A percentile compares a stretch with the other conserved stretches of the same genome.
Conservation (phyloP, 1,140 invertebrate species). For the Ostrea denselamellosa region DNA sequence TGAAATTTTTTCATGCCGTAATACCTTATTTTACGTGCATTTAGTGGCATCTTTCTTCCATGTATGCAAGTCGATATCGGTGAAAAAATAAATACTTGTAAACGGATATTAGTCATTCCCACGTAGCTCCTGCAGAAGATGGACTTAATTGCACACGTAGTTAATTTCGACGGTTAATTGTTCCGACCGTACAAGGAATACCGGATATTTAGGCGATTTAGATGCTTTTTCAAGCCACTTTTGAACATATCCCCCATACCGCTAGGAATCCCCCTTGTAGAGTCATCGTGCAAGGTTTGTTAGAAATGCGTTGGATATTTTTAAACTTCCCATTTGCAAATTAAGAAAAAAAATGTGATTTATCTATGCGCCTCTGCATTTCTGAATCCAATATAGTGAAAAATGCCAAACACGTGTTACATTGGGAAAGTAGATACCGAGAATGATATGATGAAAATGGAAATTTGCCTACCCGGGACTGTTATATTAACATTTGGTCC, state of each 20-base stretch:
- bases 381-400: slow-evolving; percentile 6
- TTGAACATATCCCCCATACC: not conserved
- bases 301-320: not conserved
- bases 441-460: not conserved
- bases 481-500: not conserved
- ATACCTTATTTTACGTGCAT: not conserved
- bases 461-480: not conserved
- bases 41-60: not conserved
- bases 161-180: slow-evolving; percentile 24
- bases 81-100: not conserved
- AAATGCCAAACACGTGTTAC: not conserved
- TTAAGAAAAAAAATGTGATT: not conserved
- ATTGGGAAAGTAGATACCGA: not conserved
- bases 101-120: slow-evolving; percentile 21
- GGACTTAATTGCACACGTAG: slow-evolving; percentile 19
- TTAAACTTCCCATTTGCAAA: slow-evolving; percentile 32
- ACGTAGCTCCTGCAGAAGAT: not conserved
- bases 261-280: slow-evolving; percentile 4
- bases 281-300: not conserved
- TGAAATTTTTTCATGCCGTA: not conserved
- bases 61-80: not conserved
- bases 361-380: slow-evolving; percentile 27
- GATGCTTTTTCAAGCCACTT: not conserved
- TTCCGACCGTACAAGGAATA: not conserved
- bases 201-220: slow-evolving; percentile 35